Evolutionary conservation across 23 tunicate species (phyloP), one percentile per base, ranked within the genome.

Genomic region (Corella eumyota): DNA sequence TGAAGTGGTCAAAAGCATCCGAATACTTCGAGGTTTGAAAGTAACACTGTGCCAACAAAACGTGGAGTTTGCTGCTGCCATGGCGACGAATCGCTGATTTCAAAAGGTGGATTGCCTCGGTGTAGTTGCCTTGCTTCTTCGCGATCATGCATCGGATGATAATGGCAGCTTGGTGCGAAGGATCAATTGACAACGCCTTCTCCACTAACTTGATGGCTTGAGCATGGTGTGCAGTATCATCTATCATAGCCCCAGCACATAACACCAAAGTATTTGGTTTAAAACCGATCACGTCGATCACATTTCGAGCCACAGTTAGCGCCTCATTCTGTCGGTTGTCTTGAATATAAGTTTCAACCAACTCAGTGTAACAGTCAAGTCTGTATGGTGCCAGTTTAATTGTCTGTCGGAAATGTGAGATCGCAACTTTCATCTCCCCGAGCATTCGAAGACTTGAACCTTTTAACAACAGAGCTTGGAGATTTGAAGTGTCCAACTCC

Each of bases 1-100:
- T 84, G 78, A 69, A 75, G 56, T 84, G 94, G n/a, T 84, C 76
- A 23, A 84, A 71, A 21, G 94, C 94, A 17, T 84, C 74, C 11
- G 83, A 22, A 58, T 29, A 68, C 47, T 69, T 75, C 34, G 64
- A 51, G 2, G 64, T 40, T 46, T 69, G 38, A n/a, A 40, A 67
- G 34, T 75, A 84, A 40, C 78, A 75, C 44, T 75, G 50, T 17
- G 67, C 94, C 36, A 84, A 83, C 62, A 75, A 48, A 30, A 71
- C 55, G 45, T 84, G 94, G 30, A 75, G 45, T 11, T 30, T 33
- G 40, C 94, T 84, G 71, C 81, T 75, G 50, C 78, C 72, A 57
- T 59, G 58, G 13, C 47, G 29, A 35, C 75, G 77, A 1, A 74
- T 56, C 4, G 76, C 73, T 6, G 33, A 15, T 50, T 33, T 25